Evolutionary conservation across 2,797 vertebrate species (phyloP).

Genomic region (Gambelia wislizenii): DNA sequence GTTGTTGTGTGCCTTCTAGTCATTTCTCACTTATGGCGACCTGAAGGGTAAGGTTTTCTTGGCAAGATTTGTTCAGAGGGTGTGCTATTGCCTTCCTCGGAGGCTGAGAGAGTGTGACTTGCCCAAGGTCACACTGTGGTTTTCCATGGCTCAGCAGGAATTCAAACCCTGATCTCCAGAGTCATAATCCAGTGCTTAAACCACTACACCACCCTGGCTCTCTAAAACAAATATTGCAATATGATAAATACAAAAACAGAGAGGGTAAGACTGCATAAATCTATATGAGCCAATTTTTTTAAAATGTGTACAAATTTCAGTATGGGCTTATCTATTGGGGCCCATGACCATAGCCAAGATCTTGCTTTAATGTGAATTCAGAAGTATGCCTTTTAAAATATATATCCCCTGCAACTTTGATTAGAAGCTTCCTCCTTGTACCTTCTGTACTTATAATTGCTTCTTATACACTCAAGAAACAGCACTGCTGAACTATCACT

Average conservation of each 20-base stretch:
- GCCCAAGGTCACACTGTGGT: too few relatives aligned
- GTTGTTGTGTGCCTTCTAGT: too few relatives aligned
- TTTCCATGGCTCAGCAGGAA: too few relatives aligned
- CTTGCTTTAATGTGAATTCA: neutral
- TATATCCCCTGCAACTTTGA: neutral
- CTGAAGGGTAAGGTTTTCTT: too few relatives aligned
- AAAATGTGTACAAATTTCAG: neutral
- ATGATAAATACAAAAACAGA: neutral
- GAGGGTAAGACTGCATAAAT: neutral
- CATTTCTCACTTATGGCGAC: too few relatives aligned
- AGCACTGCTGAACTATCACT: neutral
- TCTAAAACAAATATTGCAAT: neutral
- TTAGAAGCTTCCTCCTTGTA: slow-evolving; percentile 2
- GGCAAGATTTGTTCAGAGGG: too few relatives aligned
- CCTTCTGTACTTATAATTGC: neutral
- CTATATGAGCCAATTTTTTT: too few relatives aligned
- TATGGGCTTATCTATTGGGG: neutral
- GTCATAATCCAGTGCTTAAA: too few relatives aligned
- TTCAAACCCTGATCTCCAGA: too few relatives aligned
- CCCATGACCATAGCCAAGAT: neutral
- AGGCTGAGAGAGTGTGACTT: too few relatives aligned
- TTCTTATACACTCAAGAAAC: neutral
- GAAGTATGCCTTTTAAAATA: neutral
- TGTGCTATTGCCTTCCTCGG: too few relatives aligned
- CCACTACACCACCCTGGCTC: too few relatives aligned